Base-by-base conservation (phyloP, 2,113 vertebrate genomes). In the Heteronetta atricapilla region DNA sequence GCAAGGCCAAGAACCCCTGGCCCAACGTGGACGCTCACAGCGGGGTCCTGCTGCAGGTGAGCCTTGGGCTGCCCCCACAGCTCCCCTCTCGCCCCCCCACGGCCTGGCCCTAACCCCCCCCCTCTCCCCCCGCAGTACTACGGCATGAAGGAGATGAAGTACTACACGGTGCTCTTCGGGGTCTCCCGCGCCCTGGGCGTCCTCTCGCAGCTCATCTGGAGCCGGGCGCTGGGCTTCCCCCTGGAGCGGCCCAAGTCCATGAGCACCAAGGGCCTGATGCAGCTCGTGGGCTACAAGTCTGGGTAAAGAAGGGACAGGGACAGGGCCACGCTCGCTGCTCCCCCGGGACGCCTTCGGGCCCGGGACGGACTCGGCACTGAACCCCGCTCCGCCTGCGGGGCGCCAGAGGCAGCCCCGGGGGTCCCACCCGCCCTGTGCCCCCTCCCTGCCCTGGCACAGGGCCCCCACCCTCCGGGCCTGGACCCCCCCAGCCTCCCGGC, bases 1-100 rank as follows among this genome's bases (percentile, higher is more conserved):
- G 99, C 79, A 99, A 99, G 94, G 99, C 99, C 95, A 99, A 99
- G 97, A 99, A 99, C 96, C 99, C 99, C 36, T 99, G 99, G 99
- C 99, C 99, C 96, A 99, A 99, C 7, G 99, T 99, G 75, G 99
- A 99, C 2, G 99, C 99, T 16, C 99, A 99, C 97, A 99, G 99
- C 4, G 99, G 99, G 20, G 99, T 99, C 36, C 98, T 99, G 89
- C 98, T 99, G 88, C 99, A 99, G 98, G 99, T 99, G 78, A 98
- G 98, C 68, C 7, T 6, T 0, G 8, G 33, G 4, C 11, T n/a
- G 6, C 26, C 34, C 16, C 50, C 2, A 52, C 13, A 25, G 50
- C 23, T 3, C 76, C 34, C 18, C 12, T 6, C 7, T 28, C 28
- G 16, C 10, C 23, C 36, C 36, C 36, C 10, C 5, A 13, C 11